Base-by-base conservation (phyloP, 2,888 invertebrate genomes). In the Acheta domesticus region DNA sequence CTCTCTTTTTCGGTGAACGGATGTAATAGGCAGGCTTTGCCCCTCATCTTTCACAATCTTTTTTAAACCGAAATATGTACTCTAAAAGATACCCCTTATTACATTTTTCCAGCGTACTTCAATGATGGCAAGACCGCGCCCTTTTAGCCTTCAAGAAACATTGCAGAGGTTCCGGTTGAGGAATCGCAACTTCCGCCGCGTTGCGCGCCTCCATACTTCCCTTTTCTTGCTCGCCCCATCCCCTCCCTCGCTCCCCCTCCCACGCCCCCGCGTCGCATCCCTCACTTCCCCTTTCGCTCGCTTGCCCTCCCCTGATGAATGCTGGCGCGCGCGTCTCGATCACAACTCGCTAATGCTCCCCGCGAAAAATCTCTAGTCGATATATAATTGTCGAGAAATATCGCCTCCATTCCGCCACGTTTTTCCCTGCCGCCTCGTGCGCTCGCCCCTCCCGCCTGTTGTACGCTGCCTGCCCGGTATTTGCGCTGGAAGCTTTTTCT, bases 321-420 rank as follows among this genome's bases (percentile, higher is more conserved):
- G 62, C 16, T 4, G 14, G 16, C n/a, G 14, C 62, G 14, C 62
- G n/a, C 62, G n/a, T 62, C 62, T 62, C 62, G 62, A 62, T 62
- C 62, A 62, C 62, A 62, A 62, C 62, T 14, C n/a, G n/a, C 62
- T 62, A 62, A 62, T 62, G n/a, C 16, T 62, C n/a, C 62, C 62
- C 16, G n/a, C 62, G 62, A 62, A 62, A 62, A 62, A 62, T 62
- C 62, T 62, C 62, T n/a, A 62, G 62, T 62, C 62, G 62, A 62
- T 62, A 62, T 62, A 62, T 62, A 62, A 62, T 62, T 62, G 62
- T 62, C 62, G 62, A 62, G 62, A 62, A 62, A 62, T 62, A 62
- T 62, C 62, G 62, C 62, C 62, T 14, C 62, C n/a, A 19, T 62
- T 62, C 62, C 62, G 62, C 14, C 62, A 11, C 62, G 62, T 62